phyloP scores from a whole-genome alignment of 2,888 invertebrate species.

The Diploptera punctata region DNA sequence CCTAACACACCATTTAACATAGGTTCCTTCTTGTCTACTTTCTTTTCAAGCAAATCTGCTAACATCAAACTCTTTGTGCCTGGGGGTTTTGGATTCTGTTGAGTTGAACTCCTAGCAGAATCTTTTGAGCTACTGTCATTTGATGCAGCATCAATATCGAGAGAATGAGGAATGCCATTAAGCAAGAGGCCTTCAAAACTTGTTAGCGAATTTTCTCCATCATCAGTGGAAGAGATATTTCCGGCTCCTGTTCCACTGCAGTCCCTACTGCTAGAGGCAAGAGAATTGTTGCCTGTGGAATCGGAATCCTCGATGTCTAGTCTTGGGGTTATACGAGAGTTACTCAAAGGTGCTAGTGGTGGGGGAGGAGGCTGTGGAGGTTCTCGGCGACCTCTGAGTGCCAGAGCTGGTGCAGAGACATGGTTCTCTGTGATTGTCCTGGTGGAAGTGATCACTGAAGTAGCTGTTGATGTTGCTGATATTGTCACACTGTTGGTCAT shows the following conservation, averaged over 20 bases:
- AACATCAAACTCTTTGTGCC: conserved; percentile 70
- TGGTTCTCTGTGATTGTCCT: conserved; percentile 24
- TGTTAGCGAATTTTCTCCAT: conserved; percentile 66
- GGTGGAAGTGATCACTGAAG: neutral
- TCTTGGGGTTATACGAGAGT: conserved; percentile 43
- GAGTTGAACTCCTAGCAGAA: conserved; percentile 57
- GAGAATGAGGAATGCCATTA: conserved; percentile 62
- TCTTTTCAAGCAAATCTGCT: conserved; percentile 83
- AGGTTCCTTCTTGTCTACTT: conserved; percentile 64
- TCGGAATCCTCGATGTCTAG: conserved; percentile 58
- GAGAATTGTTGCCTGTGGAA: conserved; percentile 61
- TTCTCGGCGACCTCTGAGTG: conserved; percentile 54
- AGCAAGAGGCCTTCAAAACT: conserved; percentile 68
- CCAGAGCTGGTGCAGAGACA: conserved; percentile 23
- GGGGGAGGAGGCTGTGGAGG: conserved; percentile 60
- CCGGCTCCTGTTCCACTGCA: conserved; percentile 56
- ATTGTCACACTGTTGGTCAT: conserved; percentile 6
- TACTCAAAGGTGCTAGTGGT: conserved; percentile 56
- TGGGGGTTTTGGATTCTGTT: conserved; percentile 50
- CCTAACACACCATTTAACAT: conserved; percentile 64
- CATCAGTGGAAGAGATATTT: conserved; percentile 60
- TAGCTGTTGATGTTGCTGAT: neutral
- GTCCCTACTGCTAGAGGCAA: conserved; percentile 60
- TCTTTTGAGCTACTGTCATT: conserved; percentile 58
- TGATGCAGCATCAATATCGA: conserved; percentile 59